Evolutionary conservation across 2,797 vertebrate genomes (phyloP), one percentile per base, ranked within the genome.

Genomic region (Sylvilagus floridanus): DNA sequence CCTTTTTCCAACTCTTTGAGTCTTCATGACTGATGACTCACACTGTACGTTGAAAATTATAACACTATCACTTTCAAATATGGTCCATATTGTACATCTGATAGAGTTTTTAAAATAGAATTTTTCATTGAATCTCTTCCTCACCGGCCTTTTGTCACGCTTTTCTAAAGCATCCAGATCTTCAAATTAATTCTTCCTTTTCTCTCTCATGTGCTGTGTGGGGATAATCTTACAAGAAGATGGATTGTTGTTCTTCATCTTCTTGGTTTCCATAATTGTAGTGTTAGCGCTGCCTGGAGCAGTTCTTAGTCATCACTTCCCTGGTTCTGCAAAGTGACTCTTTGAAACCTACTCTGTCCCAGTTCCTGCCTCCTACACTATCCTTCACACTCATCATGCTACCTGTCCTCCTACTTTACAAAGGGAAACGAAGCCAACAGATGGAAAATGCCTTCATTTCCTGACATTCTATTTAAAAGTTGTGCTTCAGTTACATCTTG

Each of bases 321-420:
- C 57, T 71, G 35, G 83, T 81, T 83, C 21, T 71, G 60, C 88
- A n/a, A 57, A 14, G 72, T 3, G 47, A 91, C 88, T 73, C 62
- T 84, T 79, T 84, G 84, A 84, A 83, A 91, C 72, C 26, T 66
- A 65, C 35, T 87, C 65, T 1, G 24, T 50, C 54, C 32, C 16
- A 54, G 75, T 47, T 88, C 76, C 30, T 93, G 14, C 72, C 60
- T 91, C 95, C 78, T 57, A 91, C 77, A 62, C 21, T 30, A 62
- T 52, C 78, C 37, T 62, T 66, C 50, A 28, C 71, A 87, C 24
- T 52, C 92, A 30, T 76, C 50, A 47, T 1, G 21, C 47, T 91
- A 84, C 88, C 88, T 95, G 78, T 65, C 78, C 71, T 83, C 83
- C 78, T 73, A 73, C 84, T 62, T 30, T 42, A 17, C 16, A 77